Evolutionary conservation across 1,140 invertebrate species (phyloP).

Genomic region (Pogonomyrmex barbatus): DNA sequence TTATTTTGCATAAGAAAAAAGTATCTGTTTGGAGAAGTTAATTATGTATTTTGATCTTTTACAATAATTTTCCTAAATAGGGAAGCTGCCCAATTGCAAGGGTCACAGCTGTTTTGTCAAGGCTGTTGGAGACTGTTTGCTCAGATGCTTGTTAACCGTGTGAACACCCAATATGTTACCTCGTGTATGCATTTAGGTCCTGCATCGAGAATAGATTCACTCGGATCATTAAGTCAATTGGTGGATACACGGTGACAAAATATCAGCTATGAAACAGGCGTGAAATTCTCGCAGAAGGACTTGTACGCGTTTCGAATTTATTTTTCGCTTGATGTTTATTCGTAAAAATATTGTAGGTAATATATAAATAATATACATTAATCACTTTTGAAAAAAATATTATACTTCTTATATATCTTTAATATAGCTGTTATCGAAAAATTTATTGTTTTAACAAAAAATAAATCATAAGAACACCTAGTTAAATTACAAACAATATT

Average conservation of each 20-base stretch:
- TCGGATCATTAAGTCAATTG: conserved; percentile 77
- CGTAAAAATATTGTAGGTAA: not conserved
- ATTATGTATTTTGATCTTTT: not conserved
- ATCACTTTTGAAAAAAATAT: not conserved
- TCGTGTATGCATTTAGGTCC: conserved; percentile 75
- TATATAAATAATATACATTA: not conserved
- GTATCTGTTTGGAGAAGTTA: not conserved
- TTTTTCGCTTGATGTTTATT: not conserved
- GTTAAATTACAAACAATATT: conserved; percentile 3
- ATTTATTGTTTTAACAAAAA: not conserved
- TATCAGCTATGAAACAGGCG: conserved; percentile 55
- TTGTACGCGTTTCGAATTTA: not conserved
- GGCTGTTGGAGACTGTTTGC: conserved; percentile 73
- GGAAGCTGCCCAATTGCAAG: conserved; percentile 3
- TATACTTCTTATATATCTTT: not conserved
- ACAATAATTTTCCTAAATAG: conserved; percentile 10
- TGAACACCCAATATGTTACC: conserved; percentile 76
- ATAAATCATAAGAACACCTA: not conserved
- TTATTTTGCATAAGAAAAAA: not conserved
- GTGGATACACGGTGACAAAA: conserved; percentile 69
- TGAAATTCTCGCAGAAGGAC: conserved; percentile 47
- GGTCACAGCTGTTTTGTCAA: conserved; percentile 66
- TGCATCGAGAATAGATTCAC: conserved; percentile 74
- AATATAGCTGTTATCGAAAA: not conserved
- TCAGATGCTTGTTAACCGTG: conserved; percentile 77